These are phyloP conservation scores for Saccostrea echinata DNA, from an alignment of 1,140 invertebrate genomes.

Conservation along the genomic window DNA sequence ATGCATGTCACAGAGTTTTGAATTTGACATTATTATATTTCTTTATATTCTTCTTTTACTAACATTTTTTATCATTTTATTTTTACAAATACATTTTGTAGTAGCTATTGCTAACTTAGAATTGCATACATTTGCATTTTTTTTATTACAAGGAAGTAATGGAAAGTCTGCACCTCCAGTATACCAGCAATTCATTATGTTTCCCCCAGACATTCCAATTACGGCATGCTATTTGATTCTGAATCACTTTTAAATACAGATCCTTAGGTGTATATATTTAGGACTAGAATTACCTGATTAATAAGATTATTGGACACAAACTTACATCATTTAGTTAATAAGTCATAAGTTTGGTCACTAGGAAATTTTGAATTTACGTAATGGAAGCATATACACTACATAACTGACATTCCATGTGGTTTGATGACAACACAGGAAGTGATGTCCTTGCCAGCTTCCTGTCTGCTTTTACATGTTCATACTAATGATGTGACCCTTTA, in stretches of 20 bases:
- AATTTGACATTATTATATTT: not conserved
- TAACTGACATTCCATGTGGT: slow-evolving; percentile 9
- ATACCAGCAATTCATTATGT: not conserved
- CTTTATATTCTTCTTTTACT: not conserved
- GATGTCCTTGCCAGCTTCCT: slow-evolving; percentile 34
- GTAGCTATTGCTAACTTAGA: slow-evolving; percentile 18
- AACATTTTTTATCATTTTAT: not conserved
- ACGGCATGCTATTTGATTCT: slow-evolving; percentile 6
- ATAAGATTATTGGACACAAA: not conserved
- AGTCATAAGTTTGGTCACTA: not conserved
- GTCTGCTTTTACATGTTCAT: not conserved
- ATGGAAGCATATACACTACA: not conserved
- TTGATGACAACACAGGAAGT: slow-evolving; percentile 24
- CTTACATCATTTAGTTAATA: not conserved
- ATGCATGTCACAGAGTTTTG: slow-evolving; percentile 1
- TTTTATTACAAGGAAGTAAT: not conserved
- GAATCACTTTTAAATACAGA: not conserved
- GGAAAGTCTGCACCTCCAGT: not conserved
- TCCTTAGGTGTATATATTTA: slow-evolving; percentile 5
- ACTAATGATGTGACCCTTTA: slow-evolving; percentile 10
- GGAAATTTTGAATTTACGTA: not conserved
- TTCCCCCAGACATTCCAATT: not conserved
- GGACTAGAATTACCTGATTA: slow-evolving; percentile 1
- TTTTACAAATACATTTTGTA: not conserved
- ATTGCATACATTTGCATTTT: not conserved